Evolutionary conservation across 2,113 vertebrate species (phyloP).

Genomic region (Lichenostomus cassidix): DNA sequence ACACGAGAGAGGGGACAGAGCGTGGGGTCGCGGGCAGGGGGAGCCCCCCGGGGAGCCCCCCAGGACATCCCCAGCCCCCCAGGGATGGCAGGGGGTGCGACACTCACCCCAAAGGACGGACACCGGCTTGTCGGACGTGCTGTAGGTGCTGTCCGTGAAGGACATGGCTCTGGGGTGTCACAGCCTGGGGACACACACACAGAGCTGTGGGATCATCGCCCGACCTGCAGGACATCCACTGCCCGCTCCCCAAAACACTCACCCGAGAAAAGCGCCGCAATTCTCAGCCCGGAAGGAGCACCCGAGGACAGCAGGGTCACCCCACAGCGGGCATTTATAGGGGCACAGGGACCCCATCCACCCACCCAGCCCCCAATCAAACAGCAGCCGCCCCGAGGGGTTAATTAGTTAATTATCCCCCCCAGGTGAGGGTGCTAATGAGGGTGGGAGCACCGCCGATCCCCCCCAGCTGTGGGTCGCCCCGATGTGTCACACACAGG

Average conservation of each 20-base stretch:
- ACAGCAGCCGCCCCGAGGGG: too few relatives aligned
- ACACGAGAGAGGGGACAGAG: not conserved
- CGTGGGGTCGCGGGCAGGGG: not conserved
- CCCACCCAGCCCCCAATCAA: too few relatives aligned
- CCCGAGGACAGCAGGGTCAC: not conserved
- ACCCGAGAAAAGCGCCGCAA: not conserved
- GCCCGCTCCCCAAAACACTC: not conserved
- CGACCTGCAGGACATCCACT: too few relatives aligned
- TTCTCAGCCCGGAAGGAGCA: not conserved
- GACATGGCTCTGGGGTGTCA: not conserved
- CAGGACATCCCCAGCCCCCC: not conserved
- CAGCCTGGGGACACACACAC: not conserved
- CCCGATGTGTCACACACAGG: too few relatives aligned
- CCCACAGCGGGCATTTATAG: not conserved
- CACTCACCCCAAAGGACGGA: slow-evolving; percentile 75
- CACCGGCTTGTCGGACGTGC: slow-evolving; percentile 28
- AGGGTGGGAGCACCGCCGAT: too few relatives aligned
- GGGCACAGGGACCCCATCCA: not conserved
- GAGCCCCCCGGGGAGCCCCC: too few relatives aligned
- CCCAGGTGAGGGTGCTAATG: too few relatives aligned
- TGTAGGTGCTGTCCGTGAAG: not conserved
- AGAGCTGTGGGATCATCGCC: fast-evolving
- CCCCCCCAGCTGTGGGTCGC: too few relatives aligned
- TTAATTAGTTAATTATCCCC: too few relatives aligned
- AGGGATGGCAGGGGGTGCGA: fast-evolving